Evolutionary conservation across 2,113 vertebrate genomes (phyloP).

Genomic region (Nerophis lumbriciformis): DNA sequence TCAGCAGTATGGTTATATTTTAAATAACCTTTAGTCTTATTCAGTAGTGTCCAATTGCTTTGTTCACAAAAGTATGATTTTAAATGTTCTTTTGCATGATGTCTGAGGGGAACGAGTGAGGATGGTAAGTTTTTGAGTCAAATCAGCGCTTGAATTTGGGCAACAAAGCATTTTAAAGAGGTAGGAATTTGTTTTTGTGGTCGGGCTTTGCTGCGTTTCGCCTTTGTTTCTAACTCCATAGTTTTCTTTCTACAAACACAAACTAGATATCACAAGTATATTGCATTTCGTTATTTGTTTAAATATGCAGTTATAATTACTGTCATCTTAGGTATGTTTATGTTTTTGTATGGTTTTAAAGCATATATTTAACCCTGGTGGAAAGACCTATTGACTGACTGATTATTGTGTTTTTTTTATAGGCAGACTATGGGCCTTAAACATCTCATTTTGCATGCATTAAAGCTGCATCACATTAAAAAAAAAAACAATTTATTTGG

Average conservation of each 20-base stretch:
- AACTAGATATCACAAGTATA: constrained; percentile 29
- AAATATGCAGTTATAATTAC: neutral
- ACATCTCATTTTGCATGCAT: constrained; percentile 18
- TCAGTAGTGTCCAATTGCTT: constrained; percentile 9
- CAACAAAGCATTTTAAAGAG: constrained; percentile 58
- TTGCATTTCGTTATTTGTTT: constrained; percentile 3
- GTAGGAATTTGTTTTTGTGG: constrained; percentile 63
- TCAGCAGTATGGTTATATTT: too few relatives aligned
- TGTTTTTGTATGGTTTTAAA: neutral
- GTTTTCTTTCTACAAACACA: neutral
- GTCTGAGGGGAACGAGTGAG: constrained; percentile 51
- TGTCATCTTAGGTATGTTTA: too few relatives aligned
- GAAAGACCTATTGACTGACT: constrained; percentile 10
- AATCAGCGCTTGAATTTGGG: constrained; percentile 49
- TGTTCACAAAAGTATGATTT: constrained; percentile 61
- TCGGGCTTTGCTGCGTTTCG: constrained; percentile 14
- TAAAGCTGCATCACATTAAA: neutral
- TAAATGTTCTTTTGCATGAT: constrained; percentile 55
- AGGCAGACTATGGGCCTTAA: constrained; percentile 22
- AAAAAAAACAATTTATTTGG: neutral
- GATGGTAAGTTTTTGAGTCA: constrained; percentile 69
- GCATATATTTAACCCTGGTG: neutral
- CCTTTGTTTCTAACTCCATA: constrained; percentile 20
- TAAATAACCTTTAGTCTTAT: too few relatives aligned
- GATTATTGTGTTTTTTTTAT: constrained; percentile 36